phyloP scores from a whole-genome alignment of 2,888 invertebrate genomes.

The Eledona agricola region DNA sequence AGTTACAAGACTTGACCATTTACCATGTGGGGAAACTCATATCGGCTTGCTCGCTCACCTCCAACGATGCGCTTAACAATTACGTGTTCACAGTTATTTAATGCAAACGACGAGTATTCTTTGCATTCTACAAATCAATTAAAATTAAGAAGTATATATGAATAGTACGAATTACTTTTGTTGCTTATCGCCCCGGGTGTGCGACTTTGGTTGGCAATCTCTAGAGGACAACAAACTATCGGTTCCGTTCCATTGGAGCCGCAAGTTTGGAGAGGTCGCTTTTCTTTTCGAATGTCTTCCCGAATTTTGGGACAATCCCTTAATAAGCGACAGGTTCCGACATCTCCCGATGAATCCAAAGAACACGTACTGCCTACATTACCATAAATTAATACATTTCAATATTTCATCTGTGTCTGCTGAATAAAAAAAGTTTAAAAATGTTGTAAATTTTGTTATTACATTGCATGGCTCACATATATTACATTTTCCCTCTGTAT shows the following conservation, averaged over 20 bases:
- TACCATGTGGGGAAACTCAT: slow-evolving; percentile 35
- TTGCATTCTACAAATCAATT: slow-evolving; percentile 11
- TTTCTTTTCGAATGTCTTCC: slow-evolving; percentile 6
- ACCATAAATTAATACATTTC: slow-evolving; percentile 20
- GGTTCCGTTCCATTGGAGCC: slow-evolving; percentile 13
- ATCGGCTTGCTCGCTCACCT: slow-evolving; percentile 7
- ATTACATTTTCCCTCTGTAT: no score
- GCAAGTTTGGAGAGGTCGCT: slow-evolving; percentile 11
- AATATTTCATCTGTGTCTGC: slow-evolving; percentile 13
- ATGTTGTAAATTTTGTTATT: no score
- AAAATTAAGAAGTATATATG: not conserved
- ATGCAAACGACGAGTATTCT: slow-evolving; percentile 18
- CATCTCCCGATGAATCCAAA: not conserved
- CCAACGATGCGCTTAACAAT: slow-evolving; percentile 20
- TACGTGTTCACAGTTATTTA: slow-evolving; percentile 23
- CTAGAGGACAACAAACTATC: slow-evolving; percentile 16
- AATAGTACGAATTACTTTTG: slow-evolving; percentile 8
- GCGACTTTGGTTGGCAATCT: slow-evolving; percentile 1
- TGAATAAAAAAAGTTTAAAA: slow-evolving; percentile 21
- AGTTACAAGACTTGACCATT: no score
- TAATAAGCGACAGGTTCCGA: slow-evolving; percentile 6
- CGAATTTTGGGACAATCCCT: slow-evolving; percentile 1
- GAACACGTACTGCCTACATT: slow-evolving; percentile 7
- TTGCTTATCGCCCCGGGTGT: slow-evolving; percentile 20
- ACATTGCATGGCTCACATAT: no score